Evolutionary conservation across 2,797 vertebrate species (phyloP).

Genomic region (Babyrousa celebensis): DNA sequence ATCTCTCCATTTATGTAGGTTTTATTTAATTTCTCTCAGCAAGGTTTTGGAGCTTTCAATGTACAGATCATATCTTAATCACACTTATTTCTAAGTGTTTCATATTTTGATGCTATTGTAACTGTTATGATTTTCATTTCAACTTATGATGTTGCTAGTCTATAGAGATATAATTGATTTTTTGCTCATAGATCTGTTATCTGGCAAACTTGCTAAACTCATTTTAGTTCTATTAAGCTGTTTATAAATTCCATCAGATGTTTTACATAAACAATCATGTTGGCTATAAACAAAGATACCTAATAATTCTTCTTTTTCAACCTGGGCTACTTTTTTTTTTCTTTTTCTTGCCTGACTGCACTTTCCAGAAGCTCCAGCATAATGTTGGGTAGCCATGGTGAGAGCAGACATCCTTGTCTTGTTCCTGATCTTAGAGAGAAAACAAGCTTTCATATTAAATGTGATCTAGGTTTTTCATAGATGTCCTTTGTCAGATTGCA

Average conservation of each 20-base stretch:
- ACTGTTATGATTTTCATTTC: slow-evolving; percentile 2
- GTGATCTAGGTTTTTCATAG: neutral
- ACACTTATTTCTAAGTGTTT: neutral
- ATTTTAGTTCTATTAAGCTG: neutral
- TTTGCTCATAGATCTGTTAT: neutral
- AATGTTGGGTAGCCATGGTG: neutral
- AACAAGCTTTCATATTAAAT: neutral
- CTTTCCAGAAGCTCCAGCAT: neutral
- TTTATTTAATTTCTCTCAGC: neutral
- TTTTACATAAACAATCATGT: neutral
- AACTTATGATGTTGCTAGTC: neutral
- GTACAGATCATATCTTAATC: neutral
- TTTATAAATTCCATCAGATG: neutral
- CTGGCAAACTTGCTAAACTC: neutral
- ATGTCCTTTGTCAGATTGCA: neutral
- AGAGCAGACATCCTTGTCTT: neutral
- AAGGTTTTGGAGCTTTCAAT: neutral
- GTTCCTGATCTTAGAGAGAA: neutral
- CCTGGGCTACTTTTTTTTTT: neutral
- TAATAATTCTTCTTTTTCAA: slow-evolving; percentile 3
- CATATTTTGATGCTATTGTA: neutral
- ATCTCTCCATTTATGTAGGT: neutral
- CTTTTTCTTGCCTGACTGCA: neutral
- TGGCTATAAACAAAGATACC: neutral
- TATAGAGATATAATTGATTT: too few relatives aligned